Evolutionary conservation across 2,888 invertebrate genomes (phyloP).

Genomic region (Cosmia trapezina): DNA sequence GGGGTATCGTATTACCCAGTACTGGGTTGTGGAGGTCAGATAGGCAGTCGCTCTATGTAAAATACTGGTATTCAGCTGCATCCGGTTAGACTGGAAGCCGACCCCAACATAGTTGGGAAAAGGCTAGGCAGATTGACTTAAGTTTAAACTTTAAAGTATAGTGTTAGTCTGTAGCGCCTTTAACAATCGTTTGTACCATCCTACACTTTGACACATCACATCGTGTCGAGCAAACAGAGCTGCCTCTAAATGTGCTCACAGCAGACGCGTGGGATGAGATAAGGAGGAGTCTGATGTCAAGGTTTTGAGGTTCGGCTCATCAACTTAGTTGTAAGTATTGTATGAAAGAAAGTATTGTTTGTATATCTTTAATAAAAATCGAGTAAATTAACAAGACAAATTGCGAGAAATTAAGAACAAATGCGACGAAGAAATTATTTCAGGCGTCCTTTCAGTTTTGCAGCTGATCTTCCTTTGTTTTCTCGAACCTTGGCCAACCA

Average conservation of each 20-base stretch:
- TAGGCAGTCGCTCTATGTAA: too few relatives aligned
- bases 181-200: conserved; percentile 1
- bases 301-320: conserved; percentile 5
- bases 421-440: neutral
- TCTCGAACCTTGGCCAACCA: neutral
- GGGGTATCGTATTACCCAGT: too few relatives aligned
- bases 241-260: conserved; percentile 13
- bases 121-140: too few relatives aligned
- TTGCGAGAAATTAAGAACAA: neutral
- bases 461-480: neutral
- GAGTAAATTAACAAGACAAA: neutral
- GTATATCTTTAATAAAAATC: neutral
- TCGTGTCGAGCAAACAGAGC: conserved; percentile 21
- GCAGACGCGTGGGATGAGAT: conserved; percentile 11
- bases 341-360: neutral
- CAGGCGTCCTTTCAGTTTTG: neutral
- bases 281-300: conserved; percentile 13
- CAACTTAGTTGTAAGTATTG: neutral
- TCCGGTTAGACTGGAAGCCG: too few relatives aligned
- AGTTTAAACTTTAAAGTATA: neutral
- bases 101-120: too few relatives aligned
- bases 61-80: too few relatives aligned
- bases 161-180: conserved; percentile 6
- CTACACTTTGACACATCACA: conserved; percentile 21
- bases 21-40: too few relatives aligned